Evolutionary conservation across 2,888 invertebrate species (phyloP).

Genomic region (Sarcophaga rosellei): DNA sequence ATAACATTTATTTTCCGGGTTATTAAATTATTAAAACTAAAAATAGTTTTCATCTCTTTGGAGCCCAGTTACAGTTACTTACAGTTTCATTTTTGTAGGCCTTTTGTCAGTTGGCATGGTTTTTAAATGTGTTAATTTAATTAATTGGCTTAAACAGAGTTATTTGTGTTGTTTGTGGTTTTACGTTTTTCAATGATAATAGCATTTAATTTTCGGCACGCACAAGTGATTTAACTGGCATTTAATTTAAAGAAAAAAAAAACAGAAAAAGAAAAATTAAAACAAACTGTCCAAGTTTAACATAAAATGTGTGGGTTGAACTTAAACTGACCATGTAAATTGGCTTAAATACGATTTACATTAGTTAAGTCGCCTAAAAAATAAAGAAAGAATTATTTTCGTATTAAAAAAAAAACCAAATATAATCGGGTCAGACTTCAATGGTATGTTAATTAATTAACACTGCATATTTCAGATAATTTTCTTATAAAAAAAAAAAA

Average conservation of each 20-base stretch:
- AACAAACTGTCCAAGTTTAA: background rate
- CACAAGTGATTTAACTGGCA: conserved; percentile 56
- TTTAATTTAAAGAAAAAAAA: background rate
- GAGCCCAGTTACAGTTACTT: background rate
- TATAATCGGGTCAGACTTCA: background rate
- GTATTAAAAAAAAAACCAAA: too few species aligned
- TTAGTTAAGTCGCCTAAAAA: background rate
- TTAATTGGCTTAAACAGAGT: conserved; percentile 51
- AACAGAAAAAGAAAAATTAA: too few species aligned
- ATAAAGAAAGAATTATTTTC: background rate
- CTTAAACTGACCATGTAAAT: conserved; percentile 52
- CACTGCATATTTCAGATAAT: background rate
- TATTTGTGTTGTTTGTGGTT: background rate
- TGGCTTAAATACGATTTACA: conserved; percentile 35
- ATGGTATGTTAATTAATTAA: conserved; percentile 24
- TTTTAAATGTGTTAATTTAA: conserved; percentile 56
- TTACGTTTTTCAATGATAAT: conserved; percentile 19
- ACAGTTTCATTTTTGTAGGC: background rate
- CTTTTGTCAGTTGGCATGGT: background rate
- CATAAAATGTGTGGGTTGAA: conserved; percentile 45
- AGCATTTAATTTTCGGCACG: conserved; percentile 52
- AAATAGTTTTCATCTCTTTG: background rate
- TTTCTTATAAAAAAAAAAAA: conserved; percentile 16
- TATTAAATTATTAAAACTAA: conserved; percentile 53
- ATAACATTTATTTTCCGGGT: conserved; percentile 48